These are phyloP conservation scores for Cydia pomonella DNA, from an alignment of 1,140 invertebrate species.

Conservation along the genomic window DNA sequence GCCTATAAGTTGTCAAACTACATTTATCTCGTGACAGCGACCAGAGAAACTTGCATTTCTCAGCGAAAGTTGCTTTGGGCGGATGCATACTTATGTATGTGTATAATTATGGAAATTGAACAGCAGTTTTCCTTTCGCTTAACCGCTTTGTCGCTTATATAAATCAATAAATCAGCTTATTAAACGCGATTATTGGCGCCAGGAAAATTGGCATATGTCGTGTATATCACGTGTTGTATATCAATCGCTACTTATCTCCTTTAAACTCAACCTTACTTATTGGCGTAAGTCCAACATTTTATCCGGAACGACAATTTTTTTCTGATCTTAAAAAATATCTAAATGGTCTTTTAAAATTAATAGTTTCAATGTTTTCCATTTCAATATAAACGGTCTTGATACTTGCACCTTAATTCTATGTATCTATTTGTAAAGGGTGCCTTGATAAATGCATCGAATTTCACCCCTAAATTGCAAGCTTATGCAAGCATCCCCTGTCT, in stretches of 20 bases:
- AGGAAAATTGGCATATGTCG: neutral
- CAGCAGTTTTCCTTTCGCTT: slow-evolving; percentile 55
- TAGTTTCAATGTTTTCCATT: neutral
- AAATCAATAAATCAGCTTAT: slow-evolving; percentile 12
- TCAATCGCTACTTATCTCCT: too few species aligned
- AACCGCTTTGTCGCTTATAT: slow-evolving; percentile 11
- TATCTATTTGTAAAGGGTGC: slow-evolving; percentile 35
- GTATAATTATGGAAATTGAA: slow-evolving; percentile 59
- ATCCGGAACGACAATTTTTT: too few species aligned
- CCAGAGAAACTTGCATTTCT: slow-evolving; percentile 50
- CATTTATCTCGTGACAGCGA: slow-evolving; percentile 35
- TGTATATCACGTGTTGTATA: neutral
- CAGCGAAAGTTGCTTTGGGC: slow-evolving; percentile 57
- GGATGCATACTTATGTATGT: slow-evolving; percentile 44
- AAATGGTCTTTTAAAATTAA: neutral
- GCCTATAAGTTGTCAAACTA: slow-evolving; percentile 51
- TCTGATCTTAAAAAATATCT: neutral
- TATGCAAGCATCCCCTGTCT: slow-evolving; percentile 32
- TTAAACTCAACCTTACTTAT: too few species aligned
- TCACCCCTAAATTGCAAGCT: slow-evolving; percentile 34
- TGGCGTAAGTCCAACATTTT: too few species aligned
- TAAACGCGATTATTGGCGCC: neutral
- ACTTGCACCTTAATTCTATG: slow-evolving; percentile 34
- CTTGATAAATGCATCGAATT: slow-evolving; percentile 32
- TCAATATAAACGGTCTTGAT: neutral